Conservation (phyloP, 2,113 vertebrate genomes). For the Heterochromis multidens region DNA sequence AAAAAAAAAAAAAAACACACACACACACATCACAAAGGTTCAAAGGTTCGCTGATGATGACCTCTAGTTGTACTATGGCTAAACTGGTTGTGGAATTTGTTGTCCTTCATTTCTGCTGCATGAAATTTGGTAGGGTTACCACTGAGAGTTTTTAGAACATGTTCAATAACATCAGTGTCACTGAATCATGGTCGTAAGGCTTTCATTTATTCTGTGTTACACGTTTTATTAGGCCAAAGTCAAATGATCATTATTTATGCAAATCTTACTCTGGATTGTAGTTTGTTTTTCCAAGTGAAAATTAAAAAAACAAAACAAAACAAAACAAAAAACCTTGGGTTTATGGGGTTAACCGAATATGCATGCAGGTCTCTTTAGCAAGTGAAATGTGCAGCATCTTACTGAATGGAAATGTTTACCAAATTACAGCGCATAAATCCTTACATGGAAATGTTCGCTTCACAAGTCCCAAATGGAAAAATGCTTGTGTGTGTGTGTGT, state of each 20-base stretch:
- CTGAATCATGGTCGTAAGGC: neutral
- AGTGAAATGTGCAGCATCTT: constrained; percentile 35
- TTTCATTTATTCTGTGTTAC: neutral
- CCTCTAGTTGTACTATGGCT: neutral
- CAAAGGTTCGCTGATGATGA: neutral
- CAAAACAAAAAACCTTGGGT: neutral
- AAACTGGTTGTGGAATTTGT: neutral
- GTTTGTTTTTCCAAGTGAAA: neutral
- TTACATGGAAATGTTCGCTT: constrained; percentile 60
- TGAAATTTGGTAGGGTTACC: neutral
- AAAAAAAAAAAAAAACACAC: no score
- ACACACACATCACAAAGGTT: neutral
- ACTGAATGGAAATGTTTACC: constrained; percentile 69
- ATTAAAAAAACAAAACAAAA: neutral
- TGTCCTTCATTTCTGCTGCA: neutral
- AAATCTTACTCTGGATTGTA: neutral
- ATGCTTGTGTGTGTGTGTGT: constrained; percentile 30
- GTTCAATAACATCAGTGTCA: neutral
- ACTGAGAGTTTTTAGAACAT: neutral
- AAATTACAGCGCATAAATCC: constrained; percentile 63
- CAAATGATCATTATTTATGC: neutral
- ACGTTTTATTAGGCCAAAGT: neutral
- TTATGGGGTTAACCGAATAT: neutral
- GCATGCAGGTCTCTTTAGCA: neutral
- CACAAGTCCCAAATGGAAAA: constrained; percentile 53